Percentiles rank a stretch among this genome's conserved stretches.
Conservation (phyloP, 2,888 invertebrate genomes). For the Macropis europaea region DNA sequence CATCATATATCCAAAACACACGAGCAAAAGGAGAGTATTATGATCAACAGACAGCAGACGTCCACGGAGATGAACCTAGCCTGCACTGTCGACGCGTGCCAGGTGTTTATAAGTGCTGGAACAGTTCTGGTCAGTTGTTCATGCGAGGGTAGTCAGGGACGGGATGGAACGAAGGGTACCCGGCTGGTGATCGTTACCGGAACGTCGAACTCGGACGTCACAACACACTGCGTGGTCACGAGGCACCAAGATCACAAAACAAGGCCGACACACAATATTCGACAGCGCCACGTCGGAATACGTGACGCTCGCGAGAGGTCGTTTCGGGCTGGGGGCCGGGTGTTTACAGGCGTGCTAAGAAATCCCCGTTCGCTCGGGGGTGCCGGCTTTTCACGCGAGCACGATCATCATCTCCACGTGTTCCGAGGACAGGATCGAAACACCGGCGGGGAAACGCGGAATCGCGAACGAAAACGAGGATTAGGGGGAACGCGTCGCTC, state of each 20-base stretch:
- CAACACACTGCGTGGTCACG: slow-evolving; percentile 13
- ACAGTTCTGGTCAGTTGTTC: no score
- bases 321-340: slow-evolving; percentile 46
- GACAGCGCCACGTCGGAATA: slow-evolving; percentile 20
- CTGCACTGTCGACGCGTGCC: no score
- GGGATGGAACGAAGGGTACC: no score
- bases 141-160: no score
- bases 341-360: slow-evolving; percentile 53
- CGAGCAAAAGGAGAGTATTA: no score
- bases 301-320: slow-evolving; percentile 59
- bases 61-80: no score
- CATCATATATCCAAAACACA: no score
- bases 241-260: slow-evolving; percentile 7
- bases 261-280: slow-evolving; percentile 13
- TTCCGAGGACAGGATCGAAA: slow-evolving; percentile 38
- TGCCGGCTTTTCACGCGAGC: background rate
- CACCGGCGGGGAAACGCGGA: slow-evolving; percentile 31
- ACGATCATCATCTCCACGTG: slow-evolving; percentile 51
- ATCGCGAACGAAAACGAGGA: slow-evolving; percentile 40
- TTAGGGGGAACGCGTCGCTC: slow-evolving; percentile 71
- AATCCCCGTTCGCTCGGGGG: background rate
- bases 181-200: no score
- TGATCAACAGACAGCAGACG: no score
- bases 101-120: no score
- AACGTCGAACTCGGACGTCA: background rate